Conservation (phyloP, 2,797 vertebrate genomes). For the Psittacula echo region DNA sequence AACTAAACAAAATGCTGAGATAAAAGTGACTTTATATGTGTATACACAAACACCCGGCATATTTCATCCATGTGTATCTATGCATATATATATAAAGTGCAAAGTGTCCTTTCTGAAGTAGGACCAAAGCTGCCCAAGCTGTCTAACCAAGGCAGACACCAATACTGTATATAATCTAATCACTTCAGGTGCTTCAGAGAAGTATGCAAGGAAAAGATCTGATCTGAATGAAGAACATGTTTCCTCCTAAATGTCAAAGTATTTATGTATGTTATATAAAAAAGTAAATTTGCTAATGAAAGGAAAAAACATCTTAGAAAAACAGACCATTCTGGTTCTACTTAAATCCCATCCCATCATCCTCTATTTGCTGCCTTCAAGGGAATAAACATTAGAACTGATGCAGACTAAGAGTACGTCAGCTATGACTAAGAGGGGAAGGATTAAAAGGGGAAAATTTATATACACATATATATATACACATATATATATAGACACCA, state of each 20-base stretch:
- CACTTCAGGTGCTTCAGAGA: neutral
- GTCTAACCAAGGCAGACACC: neutral
- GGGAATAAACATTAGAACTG: neutral
- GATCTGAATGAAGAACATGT: neutral
- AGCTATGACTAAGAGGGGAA: neutral
- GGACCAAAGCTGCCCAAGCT: neutral
- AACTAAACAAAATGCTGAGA: neutral
- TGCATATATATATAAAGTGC: neutral
- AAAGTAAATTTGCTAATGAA: neutral
- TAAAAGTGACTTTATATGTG: neutral
- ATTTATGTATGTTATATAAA: neutral
- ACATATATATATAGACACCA: neutral
- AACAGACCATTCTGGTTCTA: neutral
- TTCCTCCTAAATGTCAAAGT: neutral
- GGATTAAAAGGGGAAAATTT: neutral
- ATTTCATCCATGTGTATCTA: neutral
- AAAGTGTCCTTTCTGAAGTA: neutral
- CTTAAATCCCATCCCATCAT: neutral
- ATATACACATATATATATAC: rapidly evolving
- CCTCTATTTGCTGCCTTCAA: neutral
- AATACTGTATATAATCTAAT: neutral
- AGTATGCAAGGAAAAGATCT: neutral
- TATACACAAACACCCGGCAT: neutral
- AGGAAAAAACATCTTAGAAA: neutral
- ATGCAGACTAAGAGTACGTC: neutral